Percentiles rank a stretch among this genome's conserved stretches.
phyloP scores from a whole-genome alignment of 2,113 vertebrate genomes.

The Pholis gunnellus region DNA sequence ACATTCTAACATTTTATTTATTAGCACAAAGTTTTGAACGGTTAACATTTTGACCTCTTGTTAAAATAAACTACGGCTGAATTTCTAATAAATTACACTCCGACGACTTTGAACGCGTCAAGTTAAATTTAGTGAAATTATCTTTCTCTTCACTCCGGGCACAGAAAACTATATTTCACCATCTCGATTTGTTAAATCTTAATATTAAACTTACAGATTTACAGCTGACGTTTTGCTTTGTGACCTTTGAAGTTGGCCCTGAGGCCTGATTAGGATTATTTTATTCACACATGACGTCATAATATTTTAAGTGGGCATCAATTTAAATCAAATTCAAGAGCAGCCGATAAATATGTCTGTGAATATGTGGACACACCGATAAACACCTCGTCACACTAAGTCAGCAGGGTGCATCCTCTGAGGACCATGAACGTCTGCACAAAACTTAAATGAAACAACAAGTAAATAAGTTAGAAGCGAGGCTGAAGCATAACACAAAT shows the following conservation, averaged over 20 bases:
- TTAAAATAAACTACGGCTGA: no score
- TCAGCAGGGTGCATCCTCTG: background rate
- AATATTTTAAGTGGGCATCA: background rate
- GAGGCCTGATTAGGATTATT: no score
- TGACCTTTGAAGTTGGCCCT: no score
- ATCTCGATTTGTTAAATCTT: no score
- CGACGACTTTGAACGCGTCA: background rate
- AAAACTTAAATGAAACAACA: background rate
- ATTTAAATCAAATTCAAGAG: background rate
- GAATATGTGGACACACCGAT: background rate
- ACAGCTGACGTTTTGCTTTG: no score
- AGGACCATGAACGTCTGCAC: background rate
- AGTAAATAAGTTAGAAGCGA: fast-evolving
- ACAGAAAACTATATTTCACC: no score
- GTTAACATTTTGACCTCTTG: no score
- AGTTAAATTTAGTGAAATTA: background rate
- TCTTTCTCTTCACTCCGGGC: background rate
- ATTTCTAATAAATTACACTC: background rate
- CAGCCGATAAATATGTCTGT: background rate
- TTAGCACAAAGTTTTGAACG: no score
- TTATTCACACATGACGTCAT: no score
- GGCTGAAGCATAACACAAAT: background rate
- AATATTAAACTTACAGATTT: no score
- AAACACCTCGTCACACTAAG: background rate
- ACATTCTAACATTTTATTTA: no score